Evolutionary conservation across 2,888 invertebrate genomes (phyloP).

Genomic region (Caenorhabditis sp.): DNA sequence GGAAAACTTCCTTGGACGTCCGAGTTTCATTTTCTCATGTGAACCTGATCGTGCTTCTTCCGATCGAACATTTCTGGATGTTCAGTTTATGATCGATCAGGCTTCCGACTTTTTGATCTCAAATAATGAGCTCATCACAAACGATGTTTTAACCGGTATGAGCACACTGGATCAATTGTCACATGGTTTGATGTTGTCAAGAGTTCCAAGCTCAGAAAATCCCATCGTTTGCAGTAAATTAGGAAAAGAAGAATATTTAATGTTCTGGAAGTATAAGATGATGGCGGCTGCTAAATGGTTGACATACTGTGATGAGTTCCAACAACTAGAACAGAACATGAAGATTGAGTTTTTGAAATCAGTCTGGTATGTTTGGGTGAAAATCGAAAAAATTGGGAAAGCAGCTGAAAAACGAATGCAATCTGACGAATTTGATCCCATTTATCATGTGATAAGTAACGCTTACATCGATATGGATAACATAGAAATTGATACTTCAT

Average conservation of each 20-base stretch:
- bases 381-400: too few species aligned
- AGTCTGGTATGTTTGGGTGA: conserved; percentile 29
- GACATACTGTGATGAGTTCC: conserved; percentile 24
- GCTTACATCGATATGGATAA: too few species aligned
- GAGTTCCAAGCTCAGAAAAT: conserved; percentile 2
- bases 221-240: background rate
- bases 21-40: conserved; percentile 4
- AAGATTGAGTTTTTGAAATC: conserved; percentile 1
- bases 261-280: conserved; percentile 13
- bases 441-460: too few species aligned
- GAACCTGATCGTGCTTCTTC: background rate
- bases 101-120: background rate
- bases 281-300: conserved; percentile 14
- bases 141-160: too few species aligned
- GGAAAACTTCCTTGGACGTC: conserved; percentile 12
- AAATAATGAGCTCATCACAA: conserved; percentile 4
- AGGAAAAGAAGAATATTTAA: conserved; percentile 13
- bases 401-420: too few species aligned
- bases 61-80: conserved; percentile 9
- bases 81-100: background rate
- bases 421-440: too few species aligned
- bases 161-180: conserved; percentile 2
- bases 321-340: conserved; percentile 10
- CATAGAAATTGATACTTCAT: too few species aligned
- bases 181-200: conserved; percentile 4